Evolutionary conservation across 2,113 vertebrate genomes (phyloP).

Genomic region (Hemiprocne comata): DNA sequence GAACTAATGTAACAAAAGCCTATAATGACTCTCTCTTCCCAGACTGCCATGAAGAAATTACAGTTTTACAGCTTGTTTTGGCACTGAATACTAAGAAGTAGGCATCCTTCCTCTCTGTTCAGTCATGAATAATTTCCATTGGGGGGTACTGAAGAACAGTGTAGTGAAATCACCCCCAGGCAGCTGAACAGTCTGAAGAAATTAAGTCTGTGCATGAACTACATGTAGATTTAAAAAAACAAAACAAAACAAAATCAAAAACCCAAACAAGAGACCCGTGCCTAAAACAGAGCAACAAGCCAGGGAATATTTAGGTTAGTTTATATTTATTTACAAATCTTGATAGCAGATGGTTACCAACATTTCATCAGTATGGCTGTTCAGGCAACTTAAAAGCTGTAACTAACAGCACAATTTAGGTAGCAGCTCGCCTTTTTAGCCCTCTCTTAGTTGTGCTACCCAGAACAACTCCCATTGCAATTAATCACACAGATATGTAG

Average conservation of each 20-base stretch:
- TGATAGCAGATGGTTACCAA: constrained; percentile 48
- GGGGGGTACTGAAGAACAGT: background rate
- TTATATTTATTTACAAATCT: constrained; percentile 62
- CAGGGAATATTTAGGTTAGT: background rate
- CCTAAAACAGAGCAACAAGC: constrained; percentile 40
- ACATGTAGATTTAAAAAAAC: background rate
- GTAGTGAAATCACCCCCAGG: background rate
- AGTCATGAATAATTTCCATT: background rate
- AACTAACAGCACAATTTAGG: constrained; percentile 41
- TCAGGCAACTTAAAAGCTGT: constrained; percentile 52
- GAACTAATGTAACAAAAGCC: background rate
- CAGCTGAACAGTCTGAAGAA: background rate
- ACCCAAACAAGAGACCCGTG: background rate
- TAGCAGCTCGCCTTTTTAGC: background rate
- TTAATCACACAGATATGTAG: constrained; percentile 19
- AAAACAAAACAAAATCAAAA: background rate
- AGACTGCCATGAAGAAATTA: background rate
- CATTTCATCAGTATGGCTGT: constrained; percentile 37
- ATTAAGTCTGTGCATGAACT: background rate
- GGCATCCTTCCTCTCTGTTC: background rate
- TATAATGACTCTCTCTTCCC: background rate
- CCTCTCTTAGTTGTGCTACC: background rate
- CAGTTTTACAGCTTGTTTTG: background rate
- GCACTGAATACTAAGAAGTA: background rate
- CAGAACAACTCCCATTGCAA: background rate